Percentiles rank a stretch among this genome's conserved stretches.
These are phyloP conservation scores for Xiphydria camelus DNA, from an alignment of 2,888 invertebrate species.

Conservation along the genomic window DNA sequence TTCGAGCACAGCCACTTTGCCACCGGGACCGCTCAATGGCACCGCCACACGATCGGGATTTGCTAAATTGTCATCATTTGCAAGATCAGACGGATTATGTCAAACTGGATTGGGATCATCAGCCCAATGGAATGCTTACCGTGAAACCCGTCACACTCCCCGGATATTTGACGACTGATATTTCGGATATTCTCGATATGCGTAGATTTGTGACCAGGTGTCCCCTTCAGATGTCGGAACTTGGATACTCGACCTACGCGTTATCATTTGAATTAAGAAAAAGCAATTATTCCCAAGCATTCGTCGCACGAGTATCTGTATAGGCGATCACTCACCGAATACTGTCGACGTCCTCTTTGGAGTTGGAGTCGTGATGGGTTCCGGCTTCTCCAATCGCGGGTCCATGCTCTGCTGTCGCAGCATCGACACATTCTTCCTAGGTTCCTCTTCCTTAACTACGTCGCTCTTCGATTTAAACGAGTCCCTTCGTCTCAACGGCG, in stretches of 20 bases:
- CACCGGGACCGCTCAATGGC: constrained; percentile 88
- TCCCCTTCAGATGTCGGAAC: constrained; percentile 90
- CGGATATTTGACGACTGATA: constrained; percentile 87
- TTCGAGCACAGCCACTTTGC: constrained; percentile 85
- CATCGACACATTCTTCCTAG: constrained; percentile 57
- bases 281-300: constrained; percentile 7
- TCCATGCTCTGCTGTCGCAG: constrained; percentile 61
- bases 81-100: constrained; percentile 7
- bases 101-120: background rate
- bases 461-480: constrained; percentile 70
- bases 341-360: constrained; percentile 86
- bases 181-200: constrained; percentile 92
- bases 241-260: constrained; percentile 79
- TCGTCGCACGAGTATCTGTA: constrained; percentile 10
- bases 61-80: constrained; percentile 60
- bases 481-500: constrained; percentile 73
- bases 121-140: too few species aligned
- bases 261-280: background rate
- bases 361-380: constrained; percentile 61
- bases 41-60: constrained; percentile 88
- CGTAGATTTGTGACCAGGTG: constrained; percentile 85
- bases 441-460: constrained; percentile 59
- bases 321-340: constrained; percentile 65
- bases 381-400: constrained; percentile 57
- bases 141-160: constrained; percentile 93